These are phyloP conservation scores for Athalia circularis DNA, from an alignment of 2,888 invertebrate species.

Conservation along the genomic window DNA sequence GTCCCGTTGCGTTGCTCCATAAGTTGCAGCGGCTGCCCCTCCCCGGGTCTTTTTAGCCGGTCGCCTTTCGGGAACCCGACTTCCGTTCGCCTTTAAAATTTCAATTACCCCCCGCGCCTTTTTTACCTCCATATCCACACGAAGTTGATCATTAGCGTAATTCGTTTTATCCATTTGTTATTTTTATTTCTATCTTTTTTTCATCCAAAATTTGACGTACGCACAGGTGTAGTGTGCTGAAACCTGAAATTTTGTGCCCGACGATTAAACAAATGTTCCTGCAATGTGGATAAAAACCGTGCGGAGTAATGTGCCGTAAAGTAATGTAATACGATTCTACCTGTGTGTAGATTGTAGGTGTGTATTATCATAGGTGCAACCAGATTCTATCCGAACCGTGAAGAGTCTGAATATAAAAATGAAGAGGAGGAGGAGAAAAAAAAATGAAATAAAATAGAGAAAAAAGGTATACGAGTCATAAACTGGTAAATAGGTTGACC, in stretches of 20 bases:
- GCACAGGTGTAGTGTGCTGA: no score
- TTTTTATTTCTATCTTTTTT: no score
- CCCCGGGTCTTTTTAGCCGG: neutral
- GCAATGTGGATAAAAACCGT: no score
- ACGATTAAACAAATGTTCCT: no score
- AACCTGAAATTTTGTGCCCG: no score
- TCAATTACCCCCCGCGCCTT: no score
- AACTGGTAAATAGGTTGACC: constrained; percentile 53
- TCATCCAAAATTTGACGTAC: no score
- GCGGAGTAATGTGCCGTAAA: no score
- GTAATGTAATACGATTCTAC: no score
- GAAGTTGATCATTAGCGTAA: constrained; percentile 47
- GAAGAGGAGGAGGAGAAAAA: constrained; percentile 17
- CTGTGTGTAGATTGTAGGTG: no score
- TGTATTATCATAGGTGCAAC: neutral
- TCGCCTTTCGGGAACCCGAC: constrained; percentile 8
- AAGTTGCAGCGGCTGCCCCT: constrained; percentile 5
- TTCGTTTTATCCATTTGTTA: constrained; percentile 22
- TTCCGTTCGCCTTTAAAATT: constrained; percentile 39
- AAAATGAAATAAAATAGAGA: constrained; percentile 17
- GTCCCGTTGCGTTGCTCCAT: neutral
- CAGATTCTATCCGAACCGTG: constrained; percentile 30
- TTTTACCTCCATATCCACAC: constrained; percentile 18
- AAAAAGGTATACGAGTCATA: constrained; percentile 45
- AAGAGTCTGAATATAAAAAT: neutral